A percentile compares a stretch with the other conserved stretches of the same genome.
Evolutionary conservation across 2,113 vertebrate genomes (phyloP).

Genomic region (Ceyx cyanopectus): DNA sequence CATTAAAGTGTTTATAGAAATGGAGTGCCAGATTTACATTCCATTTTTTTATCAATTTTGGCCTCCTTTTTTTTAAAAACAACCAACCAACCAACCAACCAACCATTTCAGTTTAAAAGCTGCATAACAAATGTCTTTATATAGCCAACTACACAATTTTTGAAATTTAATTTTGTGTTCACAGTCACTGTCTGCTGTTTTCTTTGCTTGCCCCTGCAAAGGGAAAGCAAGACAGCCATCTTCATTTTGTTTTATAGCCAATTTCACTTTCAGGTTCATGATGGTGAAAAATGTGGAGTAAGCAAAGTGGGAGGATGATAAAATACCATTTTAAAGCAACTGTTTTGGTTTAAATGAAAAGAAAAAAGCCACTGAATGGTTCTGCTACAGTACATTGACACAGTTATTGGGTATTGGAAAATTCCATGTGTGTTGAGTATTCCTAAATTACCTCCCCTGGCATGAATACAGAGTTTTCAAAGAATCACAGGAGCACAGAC

Average conservation of each 20-base stretch:
- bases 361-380: background rate
- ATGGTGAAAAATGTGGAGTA: background rate
- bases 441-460: background rate
- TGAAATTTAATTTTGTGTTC: background rate
- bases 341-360: background rate
- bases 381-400: background rate
- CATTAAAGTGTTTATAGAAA: constrained; percentile 13
- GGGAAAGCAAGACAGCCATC: background rate
- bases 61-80: background rate
- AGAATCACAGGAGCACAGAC: too few species aligned
- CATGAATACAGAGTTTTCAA: background rate
- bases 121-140: background rate
- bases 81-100: too few species aligned
- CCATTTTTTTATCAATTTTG: background rate
- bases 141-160: background rate
- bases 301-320: background rate
- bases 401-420: background rate
- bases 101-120: background rate
- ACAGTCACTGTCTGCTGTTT: background rate
- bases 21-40: background rate
- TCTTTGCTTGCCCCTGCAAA: background rate
- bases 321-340: background rate
- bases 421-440: background rate
- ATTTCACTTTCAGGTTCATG: background rate
- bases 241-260: background rate